Base-by-base conservation (phyloP, 1,140 invertebrate genomes). In the Bactericera cockerelli region DNA sequence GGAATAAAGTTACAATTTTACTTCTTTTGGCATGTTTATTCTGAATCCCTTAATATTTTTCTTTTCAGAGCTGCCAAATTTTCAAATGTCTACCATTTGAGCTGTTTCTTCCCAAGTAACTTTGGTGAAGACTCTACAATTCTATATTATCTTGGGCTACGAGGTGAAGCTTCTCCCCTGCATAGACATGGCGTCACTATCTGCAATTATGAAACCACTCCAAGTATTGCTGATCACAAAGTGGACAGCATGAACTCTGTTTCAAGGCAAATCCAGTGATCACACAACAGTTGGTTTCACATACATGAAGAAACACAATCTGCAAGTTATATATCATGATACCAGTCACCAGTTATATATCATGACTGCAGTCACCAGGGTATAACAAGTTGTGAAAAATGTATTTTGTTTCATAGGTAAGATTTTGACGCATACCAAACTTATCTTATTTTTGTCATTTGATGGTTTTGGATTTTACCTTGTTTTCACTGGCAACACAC, bases 81-180 rank as follows among this genome's bases (percentile, higher is more conserved):
- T 75, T 87, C 88, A 21, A 86, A 83, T 16, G 85, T 95, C 1
- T 76, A 86, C 67, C 86, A 95, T 72, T 74, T 98, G 39, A 86
- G 86, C 8, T 77, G 97, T 65, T 83, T 96, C 72, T 93, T 98
- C 70, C 88, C 87, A 4, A 78, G 74, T 22, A 95, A 93, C 72
- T 89, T 86, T 73, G 90, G 90, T 33, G 79, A 77, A 25, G 89
- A 93, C 39, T 81, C 73, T 57, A 92, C 92, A 1, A 81, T 79
- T 68, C 82, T 98, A 59, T 91, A 89, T 68, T 98, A 97, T 68
- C 96, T 98, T 69, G 93, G 93, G 13, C 75, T 98, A n/a, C 83
- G 83, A 69, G 93, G 93, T 6, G 92, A 97, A 75, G 95, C 86
- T 75, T 79, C 77, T n/a, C 79, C 84, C 66, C 83, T 79, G 0